Evolutionary conservation across 1,140 invertebrate genomes (phyloP).

Genomic region (Brevipalpus yothersi): DNA sequence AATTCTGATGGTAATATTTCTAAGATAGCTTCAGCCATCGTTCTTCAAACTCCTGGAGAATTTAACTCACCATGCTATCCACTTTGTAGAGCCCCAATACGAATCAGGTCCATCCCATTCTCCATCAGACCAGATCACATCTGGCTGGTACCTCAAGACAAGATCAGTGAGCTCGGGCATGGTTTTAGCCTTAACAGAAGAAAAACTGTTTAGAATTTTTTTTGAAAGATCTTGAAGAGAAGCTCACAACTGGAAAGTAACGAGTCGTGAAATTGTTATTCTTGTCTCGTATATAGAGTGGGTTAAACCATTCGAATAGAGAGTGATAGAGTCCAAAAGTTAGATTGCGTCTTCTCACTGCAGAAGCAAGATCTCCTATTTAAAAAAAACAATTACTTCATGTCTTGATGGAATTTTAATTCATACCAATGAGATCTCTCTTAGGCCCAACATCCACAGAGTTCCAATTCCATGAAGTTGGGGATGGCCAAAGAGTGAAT

Average conservation of each 20-base stretch:
- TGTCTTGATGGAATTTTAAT: neutral
- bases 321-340: slow-evolving; percentile 25
- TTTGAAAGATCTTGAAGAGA: neutral
- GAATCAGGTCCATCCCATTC: slow-evolving; percentile 52
- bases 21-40: no score
- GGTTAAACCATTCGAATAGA: slow-evolving; percentile 22
- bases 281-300: slow-evolving; percentile 15
- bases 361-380: slow-evolving; percentile 21
- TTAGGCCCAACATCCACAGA: slow-evolving; percentile 57
- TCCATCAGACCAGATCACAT: slow-evolving; percentile 54
- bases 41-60: no score
- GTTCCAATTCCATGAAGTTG: slow-evolving; percentile 70
- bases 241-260: slow-evolving; percentile 17
- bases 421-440: slow-evolving; percentile 42
- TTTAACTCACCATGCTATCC: slow-evolving; percentile 41
- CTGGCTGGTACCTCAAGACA: slow-evolving; percentile 50
- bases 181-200: slow-evolving; percentile 12
- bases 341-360: slow-evolving; percentile 19
- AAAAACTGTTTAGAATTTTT: neutral
- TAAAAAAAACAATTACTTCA: neutral
- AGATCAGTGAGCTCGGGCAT: slow-evolving; percentile 26
- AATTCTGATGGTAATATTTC: no score
- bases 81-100: slow-evolving; percentile 39
- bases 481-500: slow-evolving; percentile 65
- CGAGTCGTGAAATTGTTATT: slow-evolving; percentile 13